These are phyloP conservation scores for Dyspetes luteomarginatus DNA, from an alignment of 2,888 invertebrate species.

Conservation along the genomic window DNA sequence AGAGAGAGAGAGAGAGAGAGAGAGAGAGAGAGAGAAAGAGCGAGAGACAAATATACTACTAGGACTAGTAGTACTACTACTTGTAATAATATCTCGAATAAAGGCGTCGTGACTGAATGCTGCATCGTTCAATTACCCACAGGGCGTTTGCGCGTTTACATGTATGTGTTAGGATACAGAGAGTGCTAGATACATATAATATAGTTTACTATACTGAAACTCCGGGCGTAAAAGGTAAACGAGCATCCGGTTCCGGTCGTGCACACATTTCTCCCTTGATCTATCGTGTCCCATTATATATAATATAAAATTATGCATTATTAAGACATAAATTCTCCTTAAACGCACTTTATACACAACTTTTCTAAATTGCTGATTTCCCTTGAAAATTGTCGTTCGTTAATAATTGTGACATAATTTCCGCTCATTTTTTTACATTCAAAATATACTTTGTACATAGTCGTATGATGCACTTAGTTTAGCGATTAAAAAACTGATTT, in stretches of 20 bases:
- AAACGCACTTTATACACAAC: background rate
- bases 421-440: background rate
- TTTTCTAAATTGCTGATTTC: background rate
- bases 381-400: background rate
- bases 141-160: slow-evolving; percentile 44
- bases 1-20: background rate
- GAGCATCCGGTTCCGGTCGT: slow-evolving; percentile 66
- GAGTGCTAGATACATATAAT: background rate
- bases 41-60: background rate
- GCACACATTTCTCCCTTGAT: slow-evolving; percentile 27
- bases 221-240: slow-evolving; percentile 68
- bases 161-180: slow-evolving; percentile 31
- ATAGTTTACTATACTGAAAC: background rate
- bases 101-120: slow-evolving; percentile 41
- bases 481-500: too few relatives aligned
- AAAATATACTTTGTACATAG: too few relatives aligned
- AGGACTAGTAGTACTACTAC: background rate
- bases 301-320: slow-evolving; percentile 18
- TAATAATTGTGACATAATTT: background rate
- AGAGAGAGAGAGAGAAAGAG: background rate
- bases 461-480: background rate
- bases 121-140: slow-evolving; percentile 69
- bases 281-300: slow-evolving; percentile 24
- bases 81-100: slow-evolving; percentile 35
- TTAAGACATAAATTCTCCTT: slow-evolving; percentile 8